phyloP scores from a whole-genome alignment of 2,888 invertebrate species.

The Acanthosepion esculentum region DNA sequence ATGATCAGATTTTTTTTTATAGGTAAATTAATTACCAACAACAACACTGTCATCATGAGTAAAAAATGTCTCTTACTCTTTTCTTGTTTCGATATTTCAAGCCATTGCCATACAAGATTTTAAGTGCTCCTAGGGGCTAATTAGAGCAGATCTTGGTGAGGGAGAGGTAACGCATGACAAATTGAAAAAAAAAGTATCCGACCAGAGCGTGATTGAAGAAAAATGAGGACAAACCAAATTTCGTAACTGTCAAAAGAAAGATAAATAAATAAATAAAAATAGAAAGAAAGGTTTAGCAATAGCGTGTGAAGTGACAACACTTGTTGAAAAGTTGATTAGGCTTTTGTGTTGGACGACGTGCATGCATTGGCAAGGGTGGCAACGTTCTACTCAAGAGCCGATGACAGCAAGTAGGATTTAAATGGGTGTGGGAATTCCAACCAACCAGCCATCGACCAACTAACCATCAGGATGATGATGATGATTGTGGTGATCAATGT shows the following conservation, averaged over 20 bases:
- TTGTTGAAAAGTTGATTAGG: not conserved
- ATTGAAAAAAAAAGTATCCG: not conserved
- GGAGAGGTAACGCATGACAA: not conserved
- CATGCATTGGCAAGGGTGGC: not conserved
- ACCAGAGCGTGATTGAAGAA: not conserved
- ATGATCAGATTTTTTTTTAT: not conserved
- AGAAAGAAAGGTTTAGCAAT: not conserved
- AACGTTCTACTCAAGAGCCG: not conserved
- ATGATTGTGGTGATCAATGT: too few relatives aligned
- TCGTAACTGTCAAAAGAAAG: not conserved
- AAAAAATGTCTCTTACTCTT: not conserved
- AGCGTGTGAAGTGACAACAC: not conserved
- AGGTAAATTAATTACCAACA: not conserved
- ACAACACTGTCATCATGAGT: not conserved
- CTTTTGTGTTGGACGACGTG: not conserved
- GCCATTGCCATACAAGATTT: not conserved
- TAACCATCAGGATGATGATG: not conserved
- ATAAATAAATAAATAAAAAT: too few relatives aligned
- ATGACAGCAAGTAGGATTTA: slow-evolving; percentile 7
- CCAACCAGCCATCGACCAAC: not conserved
- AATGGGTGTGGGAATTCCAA: slow-evolving; percentile 2
- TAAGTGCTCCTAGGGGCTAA: not conserved
- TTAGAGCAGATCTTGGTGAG: not conserved
- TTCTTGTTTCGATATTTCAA: not conserved
- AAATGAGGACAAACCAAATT: not conserved